These are phyloP conservation scores for Peromyscus californicus DNA, from an alignment of 2,113 vertebrate genomes.

Conservation along the genomic window DNA sequence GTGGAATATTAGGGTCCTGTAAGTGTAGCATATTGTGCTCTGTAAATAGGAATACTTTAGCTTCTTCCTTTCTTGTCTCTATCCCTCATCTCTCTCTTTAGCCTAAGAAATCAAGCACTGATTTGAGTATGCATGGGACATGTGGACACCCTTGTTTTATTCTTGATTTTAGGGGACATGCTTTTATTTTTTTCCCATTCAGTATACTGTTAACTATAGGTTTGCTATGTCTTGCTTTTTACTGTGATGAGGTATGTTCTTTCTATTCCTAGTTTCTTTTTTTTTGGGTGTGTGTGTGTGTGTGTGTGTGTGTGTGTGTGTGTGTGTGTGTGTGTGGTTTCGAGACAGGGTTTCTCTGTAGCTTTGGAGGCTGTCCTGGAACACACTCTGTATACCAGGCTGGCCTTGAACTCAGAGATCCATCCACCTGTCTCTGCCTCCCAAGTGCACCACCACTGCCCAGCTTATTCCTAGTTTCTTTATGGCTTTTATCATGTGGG, in stretches of 20 bases:
- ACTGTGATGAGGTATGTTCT: background rate
- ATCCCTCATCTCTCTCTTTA: background rate
- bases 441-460: too few relatives aligned
- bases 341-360: too few relatives aligned
- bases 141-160: background rate
- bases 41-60: background rate
- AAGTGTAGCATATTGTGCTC: background rate
- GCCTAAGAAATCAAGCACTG: background rate
- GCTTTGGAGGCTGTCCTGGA: too few relatives aligned
- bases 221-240: background rate
- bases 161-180: background rate
- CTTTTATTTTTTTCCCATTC: background rate
- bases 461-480: background rate
- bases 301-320: too few relatives aligned
- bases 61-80: background rate
- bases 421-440: too few relatives aligned
- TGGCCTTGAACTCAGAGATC: too few relatives aligned
- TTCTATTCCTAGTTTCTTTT: background rate
- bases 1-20: background rate
- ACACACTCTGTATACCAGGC: too few relatives aligned
- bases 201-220: background rate
- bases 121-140: background rate
- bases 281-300: too few relatives aligned
- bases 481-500: background rate
- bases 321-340: too few relatives aligned